Base-by-base conservation (phyloP, 2,888 invertebrate species). In the Ichneumoninae sp. region DNA sequence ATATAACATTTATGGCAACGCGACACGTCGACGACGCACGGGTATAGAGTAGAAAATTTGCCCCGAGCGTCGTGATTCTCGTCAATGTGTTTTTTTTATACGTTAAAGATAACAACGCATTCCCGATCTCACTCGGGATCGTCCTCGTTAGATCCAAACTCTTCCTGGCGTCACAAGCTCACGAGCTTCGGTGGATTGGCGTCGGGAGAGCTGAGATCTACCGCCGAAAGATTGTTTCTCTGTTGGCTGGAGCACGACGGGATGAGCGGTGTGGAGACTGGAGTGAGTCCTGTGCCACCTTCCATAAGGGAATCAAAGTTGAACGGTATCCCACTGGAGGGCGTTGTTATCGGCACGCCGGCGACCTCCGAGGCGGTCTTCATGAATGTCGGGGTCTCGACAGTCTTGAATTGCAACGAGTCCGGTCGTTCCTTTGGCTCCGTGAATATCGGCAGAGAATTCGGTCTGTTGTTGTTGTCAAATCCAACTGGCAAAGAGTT, bases 281-380 rank as follows among this genome's bases (percentile, higher is more conserved):
- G 98, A 7, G 98, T 98, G 70, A 98, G 95, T 0, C 98, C 98
- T 1, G 98, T 98, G 90, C 98, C 98, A 73, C 98, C 98, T 90
- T 98, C 98, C 97, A 98, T 98, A 84, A 98, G 95, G 88, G 97
- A 97, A 91, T 98, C 98, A 93, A 98, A 98, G 94, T 98, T 98
- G 94, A 98, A 98, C 89, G 96, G 96, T 88, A 98, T 96, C 73
- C 98, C 98, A 90, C 96, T 96, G 85, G 98, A 97, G 0, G 98
- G 98, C 13, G 98, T 98, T 86, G 96, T 97, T 90, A 98, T 98
- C 89, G 97, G 96, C 87, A 98, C 96, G 80, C 98, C 98, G 47
- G 96, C 96, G 86, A 97, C 96, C 90, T 96, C 96, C 88, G 95
- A 95, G 87, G 95, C 93, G 36, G 94, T 94, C 83, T 93, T 93